Conservation (phyloP, 1,140 invertebrate genomes). For the Acyrthosiphon pisum region DNA sequence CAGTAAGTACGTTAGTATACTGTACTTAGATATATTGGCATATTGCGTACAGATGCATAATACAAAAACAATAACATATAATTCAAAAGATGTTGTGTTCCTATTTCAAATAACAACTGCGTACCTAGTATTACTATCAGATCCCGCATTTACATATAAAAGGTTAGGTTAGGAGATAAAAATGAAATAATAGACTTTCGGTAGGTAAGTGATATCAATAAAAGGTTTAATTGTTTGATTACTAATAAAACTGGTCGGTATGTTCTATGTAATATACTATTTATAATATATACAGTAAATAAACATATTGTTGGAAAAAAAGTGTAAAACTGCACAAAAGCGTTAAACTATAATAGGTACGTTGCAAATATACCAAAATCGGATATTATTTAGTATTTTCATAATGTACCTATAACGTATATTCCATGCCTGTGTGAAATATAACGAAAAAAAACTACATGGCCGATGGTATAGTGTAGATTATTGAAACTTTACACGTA, state of each 20-base stretch:
- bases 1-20: not conserved
- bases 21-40: not conserved
- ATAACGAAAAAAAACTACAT: not conserved
- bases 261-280: not conserved
- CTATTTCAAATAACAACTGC: not conserved
- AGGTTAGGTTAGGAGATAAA: not conserved
- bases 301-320: not conserved
- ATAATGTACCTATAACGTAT: not conserved
- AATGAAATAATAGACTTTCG: not conserved
- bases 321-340: not conserved
- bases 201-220: not conserved
- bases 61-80: not conserved
- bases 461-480: not conserved
- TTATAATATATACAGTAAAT: not conserved
- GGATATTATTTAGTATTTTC: constrained; percentile 26
- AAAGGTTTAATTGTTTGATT: not conserved
- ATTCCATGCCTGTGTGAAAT: not conserved
- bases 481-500: constrained; percentile 41
- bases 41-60: not conserved
- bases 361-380: not conserved
- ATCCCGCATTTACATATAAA: not conserved
- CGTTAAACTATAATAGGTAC: not conserved
- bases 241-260: not conserved
- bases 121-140: not conserved
- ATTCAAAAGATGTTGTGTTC: not conserved